Evolutionary conservation across 2,888 invertebrate species (phyloP).

Genomic region (Acheta domesticus): DNA sequence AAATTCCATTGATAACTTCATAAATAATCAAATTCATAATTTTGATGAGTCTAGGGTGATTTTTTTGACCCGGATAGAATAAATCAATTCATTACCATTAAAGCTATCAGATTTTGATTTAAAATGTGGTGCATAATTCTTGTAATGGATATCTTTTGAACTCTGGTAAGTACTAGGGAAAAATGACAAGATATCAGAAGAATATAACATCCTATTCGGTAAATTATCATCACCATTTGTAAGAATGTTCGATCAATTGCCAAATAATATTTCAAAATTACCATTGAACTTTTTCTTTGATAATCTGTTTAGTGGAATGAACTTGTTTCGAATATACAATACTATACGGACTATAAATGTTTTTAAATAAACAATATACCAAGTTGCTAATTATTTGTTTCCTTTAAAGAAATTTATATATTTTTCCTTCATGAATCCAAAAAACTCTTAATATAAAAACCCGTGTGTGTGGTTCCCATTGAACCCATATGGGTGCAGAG

Average conservation of each 20-base stretch:
- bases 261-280: not conserved
- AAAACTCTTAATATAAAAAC: too few species aligned
- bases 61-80: not conserved
- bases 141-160: not conserved
- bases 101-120: not conserved
- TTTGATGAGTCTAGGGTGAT: not conserved
- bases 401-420: too few species aligned
- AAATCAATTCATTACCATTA: not conserved
- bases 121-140: not conserved
- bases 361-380: too few species aligned
- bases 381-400: too few species aligned
- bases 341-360: not conserved
- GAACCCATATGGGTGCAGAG: too few species aligned
- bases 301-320: not conserved
- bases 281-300: not conserved
- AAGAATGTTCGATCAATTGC: not conserved
- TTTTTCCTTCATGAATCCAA: too few species aligned
- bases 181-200: not conserved
- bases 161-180: not conserved
- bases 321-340: not conserved
- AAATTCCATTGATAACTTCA: not conserved
- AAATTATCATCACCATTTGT: not conserved
- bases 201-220: not conserved
- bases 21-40: not conserved
- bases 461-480: too few species aligned